Conservation (phyloP, 2,797 vertebrate species). For the Alauda arvensis region DNA sequence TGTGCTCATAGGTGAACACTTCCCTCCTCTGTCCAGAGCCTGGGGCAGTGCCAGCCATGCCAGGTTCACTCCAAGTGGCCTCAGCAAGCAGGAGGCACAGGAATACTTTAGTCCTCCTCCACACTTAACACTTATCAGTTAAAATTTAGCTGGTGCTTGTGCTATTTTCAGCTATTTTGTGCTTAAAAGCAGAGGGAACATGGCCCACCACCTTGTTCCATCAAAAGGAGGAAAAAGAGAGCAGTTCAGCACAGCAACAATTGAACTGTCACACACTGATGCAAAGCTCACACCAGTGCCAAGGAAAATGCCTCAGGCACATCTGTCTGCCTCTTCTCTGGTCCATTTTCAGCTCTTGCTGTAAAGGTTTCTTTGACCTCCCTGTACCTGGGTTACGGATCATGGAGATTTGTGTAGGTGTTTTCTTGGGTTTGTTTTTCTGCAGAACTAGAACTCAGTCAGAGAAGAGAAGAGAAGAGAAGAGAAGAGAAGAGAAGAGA, state of each 20-base stretch:
- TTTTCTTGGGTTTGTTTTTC: neutral
- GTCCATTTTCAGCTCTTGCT: neutral
- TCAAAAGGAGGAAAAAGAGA: neutral
- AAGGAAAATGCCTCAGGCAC: neutral
- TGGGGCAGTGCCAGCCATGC: neutral
- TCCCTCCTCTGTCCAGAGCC: neutral
- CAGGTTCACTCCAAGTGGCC: neutral
- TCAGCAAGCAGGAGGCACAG: neutral
- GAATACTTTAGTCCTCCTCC: neutral
- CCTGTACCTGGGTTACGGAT: slow-evolving; percentile 8
- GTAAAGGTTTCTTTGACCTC: slow-evolving; percentile 5
- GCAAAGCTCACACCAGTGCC: neutral
- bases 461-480: neutral
- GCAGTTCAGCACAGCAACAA: neutral
- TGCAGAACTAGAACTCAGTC: neutral
- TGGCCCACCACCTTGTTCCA: neutral
- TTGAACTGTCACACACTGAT: neutral
- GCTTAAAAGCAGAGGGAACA: neutral
- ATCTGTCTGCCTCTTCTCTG: neutral
- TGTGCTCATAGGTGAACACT: neutral
- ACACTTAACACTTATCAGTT: neutral
- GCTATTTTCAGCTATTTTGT: neutral
- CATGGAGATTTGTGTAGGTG: neutral
- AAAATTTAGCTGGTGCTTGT: neutral
- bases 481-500: neutral